Percentiles rank a stretch among this genome's conserved stretches.
Evolutionary conservation across 1,140 invertebrate genomes (phyloP).

Genomic region (Euwallacea similis): DNA sequence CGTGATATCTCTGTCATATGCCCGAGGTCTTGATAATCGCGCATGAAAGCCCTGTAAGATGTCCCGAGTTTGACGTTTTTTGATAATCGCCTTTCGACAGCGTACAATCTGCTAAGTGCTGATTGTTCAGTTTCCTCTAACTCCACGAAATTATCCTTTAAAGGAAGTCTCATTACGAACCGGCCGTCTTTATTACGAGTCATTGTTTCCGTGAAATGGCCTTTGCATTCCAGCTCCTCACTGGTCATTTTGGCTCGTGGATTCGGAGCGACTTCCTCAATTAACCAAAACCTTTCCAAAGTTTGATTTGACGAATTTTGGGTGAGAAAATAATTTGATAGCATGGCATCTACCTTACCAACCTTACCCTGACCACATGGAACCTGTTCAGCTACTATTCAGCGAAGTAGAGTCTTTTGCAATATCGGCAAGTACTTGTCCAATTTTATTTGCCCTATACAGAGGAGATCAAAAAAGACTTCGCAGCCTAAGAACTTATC

Average conservation of each 20-base stretch:
- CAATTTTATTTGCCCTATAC: constrained; percentile 39
- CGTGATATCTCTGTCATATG: too few species aligned
- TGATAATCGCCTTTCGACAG: too few species aligned
- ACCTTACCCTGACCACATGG: not conserved
- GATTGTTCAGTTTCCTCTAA: too few species aligned
- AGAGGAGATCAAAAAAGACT: constrained; percentile 47
- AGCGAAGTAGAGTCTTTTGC: constrained; percentile 47
- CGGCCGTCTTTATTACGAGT: constrained; percentile 19
- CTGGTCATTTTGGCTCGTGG: constrained; percentile 9
- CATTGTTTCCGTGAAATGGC: constrained; percentile 27
- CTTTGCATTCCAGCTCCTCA: constrained; percentile 37
- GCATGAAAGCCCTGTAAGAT: too few species aligned
- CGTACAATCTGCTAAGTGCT: too few species aligned
- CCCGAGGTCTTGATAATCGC: too few species aligned
- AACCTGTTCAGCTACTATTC: constrained; percentile 34
- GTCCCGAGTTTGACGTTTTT: too few species aligned
- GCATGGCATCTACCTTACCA: not conserved
- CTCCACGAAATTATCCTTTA: too few species aligned
- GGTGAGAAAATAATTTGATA: constrained; percentile 10
- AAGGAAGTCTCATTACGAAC: constrained; percentile 39
- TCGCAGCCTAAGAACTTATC: constrained; percentile 44
- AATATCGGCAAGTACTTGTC: constrained; percentile 38
- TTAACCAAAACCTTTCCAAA: constrained; percentile 28
- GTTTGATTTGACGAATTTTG: constrained; percentile 6
- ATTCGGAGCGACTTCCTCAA: constrained; percentile 8